These are phyloP conservation scores for Alviniconcha marisindica DNA, from an alignment of 1,140 invertebrate species.

Conservation along the genomic window DNA sequence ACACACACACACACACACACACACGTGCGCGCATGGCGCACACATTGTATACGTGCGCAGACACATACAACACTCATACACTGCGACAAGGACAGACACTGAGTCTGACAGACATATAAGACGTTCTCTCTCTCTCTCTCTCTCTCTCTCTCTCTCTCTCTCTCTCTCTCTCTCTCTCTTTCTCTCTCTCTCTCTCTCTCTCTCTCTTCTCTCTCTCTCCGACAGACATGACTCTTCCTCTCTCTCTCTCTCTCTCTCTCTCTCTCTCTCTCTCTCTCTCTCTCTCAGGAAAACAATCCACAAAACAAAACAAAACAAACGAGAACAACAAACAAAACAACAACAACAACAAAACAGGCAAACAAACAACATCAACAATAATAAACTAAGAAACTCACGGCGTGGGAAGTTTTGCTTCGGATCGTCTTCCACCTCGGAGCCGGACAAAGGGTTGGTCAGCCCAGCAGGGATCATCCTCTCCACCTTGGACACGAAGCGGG, in stretches of 20 bases:
- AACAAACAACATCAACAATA: not conserved
- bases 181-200: no score
- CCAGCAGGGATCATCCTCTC: conserved; percentile 17
- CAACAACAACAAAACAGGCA: no score
- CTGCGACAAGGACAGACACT: no score
- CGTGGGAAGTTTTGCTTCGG: conserved; percentile 14
- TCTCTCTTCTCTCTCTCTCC: no score
- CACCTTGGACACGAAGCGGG: conserved; percentile 21
- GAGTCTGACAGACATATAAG: no score
- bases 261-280: not conserved
- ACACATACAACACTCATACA: no score
- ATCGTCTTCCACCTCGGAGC: not conserved
- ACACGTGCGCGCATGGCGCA: not conserved
- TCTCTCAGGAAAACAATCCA: not conserved
- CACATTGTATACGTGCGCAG: no score
- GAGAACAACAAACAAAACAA: not conserved
- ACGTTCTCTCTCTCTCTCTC: no score
- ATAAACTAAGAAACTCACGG: not conserved
- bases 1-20: not conserved
- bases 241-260: not conserved
- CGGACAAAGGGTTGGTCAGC: not conserved
- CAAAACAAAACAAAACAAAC: not conserved
- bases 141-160: no score
- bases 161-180: no score
- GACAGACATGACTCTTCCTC: no score